These are phyloP conservation scores for Falco rusticolus DNA, from an alignment of 2,797 vertebrate species.

Conservation along the genomic window DNA sequence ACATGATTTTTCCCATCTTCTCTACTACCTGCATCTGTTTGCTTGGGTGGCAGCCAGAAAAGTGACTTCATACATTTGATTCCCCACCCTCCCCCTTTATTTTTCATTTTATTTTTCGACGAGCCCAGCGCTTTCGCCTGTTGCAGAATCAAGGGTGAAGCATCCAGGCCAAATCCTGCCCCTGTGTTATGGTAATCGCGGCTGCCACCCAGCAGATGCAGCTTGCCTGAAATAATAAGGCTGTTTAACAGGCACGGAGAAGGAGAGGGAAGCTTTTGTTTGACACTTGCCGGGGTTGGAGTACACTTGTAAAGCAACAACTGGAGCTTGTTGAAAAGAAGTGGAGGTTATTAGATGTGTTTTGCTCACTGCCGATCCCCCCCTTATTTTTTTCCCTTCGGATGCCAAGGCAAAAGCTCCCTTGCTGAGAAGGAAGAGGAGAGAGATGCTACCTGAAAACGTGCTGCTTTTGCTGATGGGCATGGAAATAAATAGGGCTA, in stretches of 20 bases:
- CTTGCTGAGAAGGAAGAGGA: not conserved
- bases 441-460: not conserved
- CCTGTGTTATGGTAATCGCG: conserved; percentile 77
- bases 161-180: conserved; percentile 42
- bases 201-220: conserved; percentile 64
- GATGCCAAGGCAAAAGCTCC: not conserved
- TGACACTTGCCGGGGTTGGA: conserved; percentile 71
- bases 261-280: conserved; percentile 73
- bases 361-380: conserved; percentile 31
- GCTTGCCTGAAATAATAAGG: conserved; percentile 38
- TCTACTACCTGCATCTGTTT: conserved; percentile 73
- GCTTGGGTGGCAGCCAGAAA: conserved; percentile 67
- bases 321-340: conserved; percentile 63
- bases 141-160: not conserved
- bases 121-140: not conserved
- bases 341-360: conserved; percentile 66
- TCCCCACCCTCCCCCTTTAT: not conserved
- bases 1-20: not conserved
- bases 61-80: not conserved
- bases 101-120: not conserved
- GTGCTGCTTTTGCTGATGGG: not conserved
- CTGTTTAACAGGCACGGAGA: conserved; percentile 47
- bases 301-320: conserved; percentile 75
- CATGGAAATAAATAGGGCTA: not conserved
- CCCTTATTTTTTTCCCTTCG: not conserved